phyloP scores from a whole-genome alignment of 2,888 invertebrate genomes.

The Brenthis hecate region DNA sequence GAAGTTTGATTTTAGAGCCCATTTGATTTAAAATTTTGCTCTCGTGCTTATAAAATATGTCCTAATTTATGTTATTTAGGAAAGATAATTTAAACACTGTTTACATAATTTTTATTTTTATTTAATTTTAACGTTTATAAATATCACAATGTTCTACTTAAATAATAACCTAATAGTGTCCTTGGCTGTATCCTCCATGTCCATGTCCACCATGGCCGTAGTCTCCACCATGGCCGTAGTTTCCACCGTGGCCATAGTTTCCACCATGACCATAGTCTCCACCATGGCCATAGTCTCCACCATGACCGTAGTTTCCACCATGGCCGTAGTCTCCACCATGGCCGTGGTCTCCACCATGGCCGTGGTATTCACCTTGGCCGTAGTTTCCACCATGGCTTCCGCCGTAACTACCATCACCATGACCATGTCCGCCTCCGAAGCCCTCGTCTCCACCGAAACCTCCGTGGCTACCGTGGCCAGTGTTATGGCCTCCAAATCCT shows the following conservation, averaged over 20 bases:
- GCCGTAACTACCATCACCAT: too few relatives aligned
- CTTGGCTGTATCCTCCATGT: conserved; percentile 26
- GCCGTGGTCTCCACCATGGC: conserved; percentile 23
- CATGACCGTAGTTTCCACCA: conserved; percentile 1
- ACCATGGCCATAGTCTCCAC: conserved; percentile 1
- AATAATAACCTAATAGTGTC: conserved; percentile 22
- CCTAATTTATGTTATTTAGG: neutral
- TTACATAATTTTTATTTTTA: neutral
- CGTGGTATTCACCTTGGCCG: conserved; percentile 11
- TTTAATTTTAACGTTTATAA: conserved; percentile 11
- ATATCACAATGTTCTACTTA: conserved; percentile 8
- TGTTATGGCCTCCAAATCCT: conserved; percentile 7
- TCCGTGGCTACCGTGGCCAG: conserved; percentile 6
- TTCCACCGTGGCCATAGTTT: neutral
- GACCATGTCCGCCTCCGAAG: too few relatives aligned
- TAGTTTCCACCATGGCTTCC: conserved; percentile 5
- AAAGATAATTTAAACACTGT: neutral
- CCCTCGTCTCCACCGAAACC: neutral
- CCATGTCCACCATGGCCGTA: conserved; percentile 3
- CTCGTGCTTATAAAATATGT: neutral
- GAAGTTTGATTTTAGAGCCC: too few relatives aligned
- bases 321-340: conserved; percentile 13
- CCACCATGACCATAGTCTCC: neutral
- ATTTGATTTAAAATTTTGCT: neutral
- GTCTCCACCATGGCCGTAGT: conserved; percentile 5